These are phyloP conservation scores for Apoda limacodes DNA, from an alignment of 2,888 invertebrate genomes.

Conservation along the genomic window DNA sequence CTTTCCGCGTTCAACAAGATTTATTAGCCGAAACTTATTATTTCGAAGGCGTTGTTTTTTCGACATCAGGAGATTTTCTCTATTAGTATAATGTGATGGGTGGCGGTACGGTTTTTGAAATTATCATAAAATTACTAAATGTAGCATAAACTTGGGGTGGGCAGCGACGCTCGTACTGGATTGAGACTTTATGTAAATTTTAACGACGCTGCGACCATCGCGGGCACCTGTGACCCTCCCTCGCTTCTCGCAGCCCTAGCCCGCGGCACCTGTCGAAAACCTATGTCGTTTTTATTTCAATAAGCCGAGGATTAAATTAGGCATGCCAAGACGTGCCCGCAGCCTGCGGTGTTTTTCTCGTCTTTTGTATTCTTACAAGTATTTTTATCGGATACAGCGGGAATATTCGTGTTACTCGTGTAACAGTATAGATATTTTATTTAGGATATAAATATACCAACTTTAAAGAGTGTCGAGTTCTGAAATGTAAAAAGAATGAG, in stretches of 20 bases:
- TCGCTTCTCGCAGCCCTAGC: slow-evolving; percentile 34
- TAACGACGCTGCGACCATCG: slow-evolving; percentile 70
- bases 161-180: slow-evolving; percentile 59
- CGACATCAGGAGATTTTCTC: slow-evolving; percentile 51
- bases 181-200: slow-evolving; percentile 72
- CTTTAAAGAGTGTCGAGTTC: no score
- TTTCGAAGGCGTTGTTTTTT: slow-evolving; percentile 35
- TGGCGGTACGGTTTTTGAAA: slow-evolving; percentile 67
- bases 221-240: slow-evolving; percentile 60
- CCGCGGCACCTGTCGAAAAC: slow-evolving; percentile 66
- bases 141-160: slow-evolving; percentile 69
- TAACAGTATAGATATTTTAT: no score
- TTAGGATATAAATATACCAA: no score
- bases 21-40: slow-evolving; percentile 63
- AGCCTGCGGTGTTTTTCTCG: slow-evolving; percentile 28
- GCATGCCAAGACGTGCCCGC: slow-evolving; percentile 54
- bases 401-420: no score
- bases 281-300: slow-evolving; percentile 70
- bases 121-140: slow-evolving; percentile 72
- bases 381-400: no score
- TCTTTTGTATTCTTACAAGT: no score
- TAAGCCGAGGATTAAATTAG: slow-evolving; percentile 67
- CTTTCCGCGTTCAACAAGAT: slow-evolving; percentile 51
- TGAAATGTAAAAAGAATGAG: no score
- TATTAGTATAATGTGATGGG: slow-evolving; percentile 71